Percentiles rank a stretch among this genome's conserved stretches.
Evolutionary conservation across 2,797 vertebrate species (phyloP).

Genomic region (Leptodactylus fallax): DNA sequence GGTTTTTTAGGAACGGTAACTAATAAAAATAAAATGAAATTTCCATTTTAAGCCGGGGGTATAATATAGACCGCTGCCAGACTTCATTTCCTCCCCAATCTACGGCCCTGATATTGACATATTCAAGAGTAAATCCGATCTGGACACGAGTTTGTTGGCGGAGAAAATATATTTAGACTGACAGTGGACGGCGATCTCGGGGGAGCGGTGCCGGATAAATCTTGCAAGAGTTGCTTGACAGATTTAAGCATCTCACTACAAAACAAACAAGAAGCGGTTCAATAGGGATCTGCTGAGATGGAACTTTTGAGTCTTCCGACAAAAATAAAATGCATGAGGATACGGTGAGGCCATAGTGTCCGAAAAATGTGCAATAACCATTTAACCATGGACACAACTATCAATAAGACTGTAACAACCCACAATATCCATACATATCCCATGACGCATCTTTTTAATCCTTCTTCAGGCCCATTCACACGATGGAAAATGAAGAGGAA

Average conservation of each 20-base stretch:
- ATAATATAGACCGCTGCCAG: neutral
- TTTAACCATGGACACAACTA: neutral
- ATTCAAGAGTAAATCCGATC: constrained; percentile 27
- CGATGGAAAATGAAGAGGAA: too few species aligned
- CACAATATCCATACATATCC: neutral
- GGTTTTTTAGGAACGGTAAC: neutral
- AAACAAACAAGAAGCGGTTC: neutral
- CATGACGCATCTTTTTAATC: neutral
- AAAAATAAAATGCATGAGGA: neutral
- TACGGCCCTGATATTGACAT: constrained; percentile 30
- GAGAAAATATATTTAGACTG: constrained; percentile 27
- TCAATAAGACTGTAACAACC: neutral
- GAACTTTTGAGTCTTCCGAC: neutral
- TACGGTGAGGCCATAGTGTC: neutral
- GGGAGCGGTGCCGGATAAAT: constrained; percentile 31
- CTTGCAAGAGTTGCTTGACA: neutral
- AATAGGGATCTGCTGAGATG: neutral
- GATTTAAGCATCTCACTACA: constrained; percentile 36
- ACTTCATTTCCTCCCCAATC: constrained; percentile 34
- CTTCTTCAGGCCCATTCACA: too few species aligned
- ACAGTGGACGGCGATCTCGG: constrained; percentile 9
- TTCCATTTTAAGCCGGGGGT: neutral
- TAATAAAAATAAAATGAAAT: constrained; percentile 10
- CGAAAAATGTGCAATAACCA: neutral
- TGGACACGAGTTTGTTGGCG: constrained; percentile 6